phyloP scores from a whole-genome alignment of 2,113 vertebrate species.

The Uria lomvia region DNA sequence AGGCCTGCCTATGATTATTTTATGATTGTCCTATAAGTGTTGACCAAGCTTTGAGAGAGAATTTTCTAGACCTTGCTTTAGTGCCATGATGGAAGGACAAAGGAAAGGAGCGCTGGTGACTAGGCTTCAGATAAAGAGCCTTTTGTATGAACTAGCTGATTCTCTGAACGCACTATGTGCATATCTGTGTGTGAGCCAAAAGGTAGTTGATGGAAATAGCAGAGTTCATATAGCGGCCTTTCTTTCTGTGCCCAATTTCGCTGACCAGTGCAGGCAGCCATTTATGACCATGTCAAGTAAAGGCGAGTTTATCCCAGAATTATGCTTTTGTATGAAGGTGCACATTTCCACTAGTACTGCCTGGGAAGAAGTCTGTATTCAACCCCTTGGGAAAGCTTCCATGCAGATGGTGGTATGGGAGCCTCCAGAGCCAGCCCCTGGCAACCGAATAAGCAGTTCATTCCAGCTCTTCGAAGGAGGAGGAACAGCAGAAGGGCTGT shows the following conservation, averaged over 20 bases:
- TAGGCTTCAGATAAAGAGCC: background rate
- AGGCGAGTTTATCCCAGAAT: background rate
- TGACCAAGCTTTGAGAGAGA: background rate
- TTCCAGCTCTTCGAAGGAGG: background rate
- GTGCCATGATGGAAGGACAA: background rate
- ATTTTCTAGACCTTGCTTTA: background rate
- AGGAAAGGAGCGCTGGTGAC: background rate
- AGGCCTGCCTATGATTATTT: background rate
- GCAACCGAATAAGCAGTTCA: background rate
- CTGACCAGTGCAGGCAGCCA: background rate
- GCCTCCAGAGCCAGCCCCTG: background rate
- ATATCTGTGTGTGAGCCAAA: background rate
- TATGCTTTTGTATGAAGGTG: background rate
- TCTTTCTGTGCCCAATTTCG: background rate
- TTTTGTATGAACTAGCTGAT: background rate
- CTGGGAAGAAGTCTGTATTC: conserved; percentile 19
- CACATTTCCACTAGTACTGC: background rate
- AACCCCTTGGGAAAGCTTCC: background rate
- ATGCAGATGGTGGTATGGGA: conserved; percentile 31
- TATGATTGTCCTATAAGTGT: background rate
- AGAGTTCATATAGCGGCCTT: background rate
- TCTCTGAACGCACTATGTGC: background rate
- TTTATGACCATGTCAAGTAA: background rate
- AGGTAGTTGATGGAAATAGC: background rate
- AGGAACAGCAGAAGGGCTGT: background rate